Evolutionary conservation across 2,888 invertebrate species (phyloP).

Genomic region (Augiades crinisus): DNA sequence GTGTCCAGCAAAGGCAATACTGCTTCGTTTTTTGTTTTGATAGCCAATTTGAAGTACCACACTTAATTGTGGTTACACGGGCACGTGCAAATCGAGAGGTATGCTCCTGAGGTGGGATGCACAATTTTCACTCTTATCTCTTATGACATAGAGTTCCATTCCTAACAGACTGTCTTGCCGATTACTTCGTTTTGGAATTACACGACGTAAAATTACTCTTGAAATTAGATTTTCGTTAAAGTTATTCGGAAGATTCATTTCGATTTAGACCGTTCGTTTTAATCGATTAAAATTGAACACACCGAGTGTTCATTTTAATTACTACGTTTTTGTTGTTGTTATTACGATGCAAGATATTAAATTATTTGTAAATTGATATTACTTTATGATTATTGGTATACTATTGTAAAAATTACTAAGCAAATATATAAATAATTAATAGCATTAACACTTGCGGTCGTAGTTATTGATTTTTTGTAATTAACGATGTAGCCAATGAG

Average conservation of each 20-base stretch:
- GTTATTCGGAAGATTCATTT: constrained; percentile 4
- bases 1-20: not conserved
- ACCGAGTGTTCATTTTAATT: constrained; percentile 1
- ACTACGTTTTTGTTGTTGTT: not conserved
- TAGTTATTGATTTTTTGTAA: too few relatives aligned
- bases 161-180: not conserved
- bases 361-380: too few relatives aligned
- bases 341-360: too few relatives aligned
- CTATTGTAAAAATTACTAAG: too few relatives aligned
- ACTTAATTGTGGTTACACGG: constrained; percentile 19
- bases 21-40: constrained; percentile 12
- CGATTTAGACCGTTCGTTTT: not conserved
- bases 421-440: too few relatives aligned
- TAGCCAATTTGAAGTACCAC: constrained; percentile 19
- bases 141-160: not conserved
- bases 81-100: not conserved
- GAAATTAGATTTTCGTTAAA: constrained; percentile 13
- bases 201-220: constrained; percentile 7
- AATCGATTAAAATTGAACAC: not conserved
- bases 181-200: not conserved
- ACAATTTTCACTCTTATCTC: not conserved
- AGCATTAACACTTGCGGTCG: too few relatives aligned
- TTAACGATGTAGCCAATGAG: too few relatives aligned
- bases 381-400: too few relatives aligned
- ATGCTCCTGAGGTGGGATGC: not conserved